Evolutionary conservation across 2,113 vertebrate species (phyloP).

Genomic region (Nicator chloris): DNA sequence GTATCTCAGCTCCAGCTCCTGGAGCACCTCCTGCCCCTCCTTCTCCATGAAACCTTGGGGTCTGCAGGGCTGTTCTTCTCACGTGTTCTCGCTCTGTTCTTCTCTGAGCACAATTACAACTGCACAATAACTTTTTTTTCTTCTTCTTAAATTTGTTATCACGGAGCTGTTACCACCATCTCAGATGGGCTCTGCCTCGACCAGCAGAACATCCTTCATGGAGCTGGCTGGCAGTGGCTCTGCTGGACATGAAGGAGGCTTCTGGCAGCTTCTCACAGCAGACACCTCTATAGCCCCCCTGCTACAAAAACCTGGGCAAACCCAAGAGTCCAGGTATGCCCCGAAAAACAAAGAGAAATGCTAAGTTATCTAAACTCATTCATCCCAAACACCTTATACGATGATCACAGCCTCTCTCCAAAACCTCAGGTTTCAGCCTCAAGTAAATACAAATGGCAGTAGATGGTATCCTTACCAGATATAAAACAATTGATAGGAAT

Average conservation of each 20-base stretch:
- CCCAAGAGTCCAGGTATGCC: not conserved
- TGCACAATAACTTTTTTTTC: rapidly evolving
- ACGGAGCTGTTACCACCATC: not conserved
- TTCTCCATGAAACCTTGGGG: not conserved
- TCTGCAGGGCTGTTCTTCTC: not conserved
- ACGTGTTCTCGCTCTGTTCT: not conserved
- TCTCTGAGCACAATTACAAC: not conserved
- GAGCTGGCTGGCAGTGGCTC: not conserved
- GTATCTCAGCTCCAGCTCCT: not conserved
- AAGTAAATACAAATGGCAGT: not conserved
- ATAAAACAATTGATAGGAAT: not conserved
- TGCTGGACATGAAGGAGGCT: not conserved
- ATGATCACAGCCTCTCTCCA: not conserved
- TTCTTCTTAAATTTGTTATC: not conserved
- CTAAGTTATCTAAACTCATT: not conserved
- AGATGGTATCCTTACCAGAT: not conserved
- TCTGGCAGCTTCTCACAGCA: not conserved
- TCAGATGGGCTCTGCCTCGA: not conserved
- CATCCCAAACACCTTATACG: not conserved
- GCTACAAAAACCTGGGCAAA: not conserved
- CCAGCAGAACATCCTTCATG: not conserved
- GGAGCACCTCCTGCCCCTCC: not conserved
- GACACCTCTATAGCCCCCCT: not conserved
- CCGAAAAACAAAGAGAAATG: not conserved
- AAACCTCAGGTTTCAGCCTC: not conserved